phyloP scores from a whole-genome alignment of 2,888 invertebrate species.

The Clitarchus hookeri region DNA sequence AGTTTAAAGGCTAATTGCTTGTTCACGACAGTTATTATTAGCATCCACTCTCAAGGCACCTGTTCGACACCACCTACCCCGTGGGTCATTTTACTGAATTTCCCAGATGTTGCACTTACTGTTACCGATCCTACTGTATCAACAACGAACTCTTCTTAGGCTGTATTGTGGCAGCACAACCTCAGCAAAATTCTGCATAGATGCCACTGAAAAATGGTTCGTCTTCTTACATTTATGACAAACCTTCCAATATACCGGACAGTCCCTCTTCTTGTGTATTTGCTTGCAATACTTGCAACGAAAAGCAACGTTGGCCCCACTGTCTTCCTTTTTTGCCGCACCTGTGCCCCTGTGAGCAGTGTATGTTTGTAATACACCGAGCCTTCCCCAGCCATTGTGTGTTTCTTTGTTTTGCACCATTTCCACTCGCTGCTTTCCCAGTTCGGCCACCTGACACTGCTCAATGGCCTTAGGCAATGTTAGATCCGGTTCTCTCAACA shows the following conservation, averaged over 20 bases:
- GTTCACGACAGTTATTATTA: neutral
- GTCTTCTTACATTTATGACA: neutral
- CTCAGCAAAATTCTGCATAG: neutral
- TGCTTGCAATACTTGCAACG: neutral
- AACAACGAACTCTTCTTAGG: no score
- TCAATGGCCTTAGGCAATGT: neutral
- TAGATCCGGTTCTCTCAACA: neutral
- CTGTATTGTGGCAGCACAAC: no score
- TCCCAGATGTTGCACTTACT: no score
- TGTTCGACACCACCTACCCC: neutral
- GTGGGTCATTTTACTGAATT: no score
- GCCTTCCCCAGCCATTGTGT: neutral
- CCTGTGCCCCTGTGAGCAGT: neutral
- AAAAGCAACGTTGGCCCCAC: neutral
- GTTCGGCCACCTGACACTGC: neutral
- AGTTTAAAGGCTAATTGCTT: neutral
- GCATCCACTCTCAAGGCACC: neutral
- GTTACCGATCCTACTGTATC: neutral
- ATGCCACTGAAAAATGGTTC: neutral
- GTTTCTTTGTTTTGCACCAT: neutral
- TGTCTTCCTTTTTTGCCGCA: neutral
- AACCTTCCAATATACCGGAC: neutral
- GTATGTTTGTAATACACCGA: neutral
- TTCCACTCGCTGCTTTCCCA: neutral
- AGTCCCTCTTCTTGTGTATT: neutral